These are phyloP conservation scores for Holacanthus passer DNA, from an alignment of 2,113 vertebrate genomes.

Conservation along the genomic window DNA sequence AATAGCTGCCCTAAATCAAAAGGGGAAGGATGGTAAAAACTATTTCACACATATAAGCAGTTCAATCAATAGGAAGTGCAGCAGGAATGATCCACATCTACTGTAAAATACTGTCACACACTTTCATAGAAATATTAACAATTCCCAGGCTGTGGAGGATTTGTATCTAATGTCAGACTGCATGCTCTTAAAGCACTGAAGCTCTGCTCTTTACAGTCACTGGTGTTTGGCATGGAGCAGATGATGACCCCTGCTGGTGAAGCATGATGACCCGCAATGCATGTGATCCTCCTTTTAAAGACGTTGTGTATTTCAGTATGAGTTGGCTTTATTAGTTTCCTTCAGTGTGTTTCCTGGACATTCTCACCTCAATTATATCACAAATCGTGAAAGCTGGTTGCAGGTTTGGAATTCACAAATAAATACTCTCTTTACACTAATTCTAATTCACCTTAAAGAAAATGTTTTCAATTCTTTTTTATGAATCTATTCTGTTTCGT, in stretches of 20 bases:
- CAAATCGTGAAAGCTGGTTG: background rate
- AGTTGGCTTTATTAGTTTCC: background rate
- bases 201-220: background rate
- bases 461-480: background rate
- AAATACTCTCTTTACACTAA: background rate
- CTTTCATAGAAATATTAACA: background rate
- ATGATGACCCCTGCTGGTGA: conserved; percentile 79
- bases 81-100: background rate
- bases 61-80: background rate
- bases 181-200: background rate
- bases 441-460: background rate
- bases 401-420: background rate
- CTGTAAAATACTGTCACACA: background rate
- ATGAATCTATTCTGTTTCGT: background rate
- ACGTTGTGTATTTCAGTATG: background rate
- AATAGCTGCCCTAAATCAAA: background rate
- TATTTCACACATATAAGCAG: background rate
- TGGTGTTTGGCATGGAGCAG: conserved; percentile 36
- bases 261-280: conserved; percentile 32
- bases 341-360: background rate
- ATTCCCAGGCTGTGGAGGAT: background rate
- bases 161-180: background rate
- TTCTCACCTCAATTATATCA: background rate
- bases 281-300: background rate
- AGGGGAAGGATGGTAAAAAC: background rate